A percentile compares a stretch with the other conserved stretches of the same genome.
phyloP scores from a whole-genome alignment of 2,888 invertebrate species.

The Leucophenga maculata region DNA sequence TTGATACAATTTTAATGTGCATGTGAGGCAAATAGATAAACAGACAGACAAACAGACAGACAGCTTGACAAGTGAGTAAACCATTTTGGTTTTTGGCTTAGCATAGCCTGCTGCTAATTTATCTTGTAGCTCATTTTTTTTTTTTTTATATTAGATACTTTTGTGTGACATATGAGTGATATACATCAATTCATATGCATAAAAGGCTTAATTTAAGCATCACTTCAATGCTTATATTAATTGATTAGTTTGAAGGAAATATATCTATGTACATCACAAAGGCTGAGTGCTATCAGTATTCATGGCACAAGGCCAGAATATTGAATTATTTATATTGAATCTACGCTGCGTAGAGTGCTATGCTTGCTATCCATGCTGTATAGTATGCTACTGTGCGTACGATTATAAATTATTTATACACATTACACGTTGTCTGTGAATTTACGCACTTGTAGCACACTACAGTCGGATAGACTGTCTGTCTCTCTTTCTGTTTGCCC shows the following conservation, averaged over 20 bases:
- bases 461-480: no score
- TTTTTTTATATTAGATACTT: constrained; percentile 51
- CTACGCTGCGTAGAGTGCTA: no score
- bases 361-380: constrained; percentile 3
- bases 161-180: constrained; percentile 63
- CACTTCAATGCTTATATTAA: constrained; percentile 24
- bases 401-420: constrained; percentile 30
- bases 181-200: constrained; percentile 44
- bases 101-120: neutral
- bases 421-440: constrained; percentile 1
- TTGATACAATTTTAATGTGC: constrained; percentile 22
- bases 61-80: no score
- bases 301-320: constrained; percentile 5
- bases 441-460: neutral
- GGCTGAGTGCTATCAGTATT: neutral
- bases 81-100: neutral
- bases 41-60: constrained; percentile 1
- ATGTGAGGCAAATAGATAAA: neutral
- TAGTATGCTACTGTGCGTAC: constrained; percentile 26
- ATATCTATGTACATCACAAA: no score
- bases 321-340: neutral
- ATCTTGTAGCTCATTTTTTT: neutral
- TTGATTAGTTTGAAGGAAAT: constrained; percentile 6
- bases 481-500: neutral
- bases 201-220: neutral